A percentile compares a stretch with the other conserved stretches of the same genome.
These are phyloP conservation scores for Strongylocentrotus purpuratus DNA, from an alignment of 35 echinoderm and acorn worm genomes.

Conservation along the genomic window DNA sequence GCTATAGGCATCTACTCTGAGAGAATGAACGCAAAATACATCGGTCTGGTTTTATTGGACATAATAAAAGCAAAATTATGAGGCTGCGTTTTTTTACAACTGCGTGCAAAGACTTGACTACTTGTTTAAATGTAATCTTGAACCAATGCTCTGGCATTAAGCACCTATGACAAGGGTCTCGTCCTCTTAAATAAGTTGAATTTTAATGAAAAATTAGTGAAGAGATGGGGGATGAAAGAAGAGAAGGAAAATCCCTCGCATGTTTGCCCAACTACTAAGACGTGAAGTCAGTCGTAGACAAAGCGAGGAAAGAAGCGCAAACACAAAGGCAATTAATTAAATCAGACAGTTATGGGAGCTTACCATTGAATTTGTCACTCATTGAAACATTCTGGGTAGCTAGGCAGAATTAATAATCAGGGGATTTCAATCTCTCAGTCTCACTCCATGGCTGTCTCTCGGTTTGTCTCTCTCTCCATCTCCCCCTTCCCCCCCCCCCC, in stretches of 20 bases:
- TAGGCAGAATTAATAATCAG: slow-evolving; percentile 1
- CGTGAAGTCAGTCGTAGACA: background rate
- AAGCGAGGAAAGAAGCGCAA: slow-evolving; percentile 34
- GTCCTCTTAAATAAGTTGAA: background rate
- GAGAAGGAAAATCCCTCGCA: background rate
- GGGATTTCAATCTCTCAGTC: background rate
- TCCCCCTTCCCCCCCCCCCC: no score
- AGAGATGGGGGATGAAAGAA: background rate
- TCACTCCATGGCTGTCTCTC: background rate
- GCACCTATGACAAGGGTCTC: background rate
- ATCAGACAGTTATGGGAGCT: slow-evolving; percentile 41
- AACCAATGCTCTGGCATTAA: background rate
- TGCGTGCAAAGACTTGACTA: slow-evolving; percentile 1
- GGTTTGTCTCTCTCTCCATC: background rate
- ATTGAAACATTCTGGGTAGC: slow-evolving; percentile 22
- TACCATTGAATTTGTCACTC: slow-evolving; percentile 29
- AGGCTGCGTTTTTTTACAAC: background rate
- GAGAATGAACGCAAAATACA: background rate
- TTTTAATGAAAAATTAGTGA: slow-evolving; percentile 23
- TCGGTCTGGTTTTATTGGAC: background rate
- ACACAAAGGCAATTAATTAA: slow-evolving; percentile 56
- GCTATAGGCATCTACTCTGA: background rate
- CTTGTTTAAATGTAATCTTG: background rate
- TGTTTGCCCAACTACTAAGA: slow-evolving; percentile 47
- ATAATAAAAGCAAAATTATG: slow-evolving; percentile 9